Evolutionary conservation across 1,140 invertebrate genomes (phyloP).

Genomic region (Bombus difficillimus): DNA sequence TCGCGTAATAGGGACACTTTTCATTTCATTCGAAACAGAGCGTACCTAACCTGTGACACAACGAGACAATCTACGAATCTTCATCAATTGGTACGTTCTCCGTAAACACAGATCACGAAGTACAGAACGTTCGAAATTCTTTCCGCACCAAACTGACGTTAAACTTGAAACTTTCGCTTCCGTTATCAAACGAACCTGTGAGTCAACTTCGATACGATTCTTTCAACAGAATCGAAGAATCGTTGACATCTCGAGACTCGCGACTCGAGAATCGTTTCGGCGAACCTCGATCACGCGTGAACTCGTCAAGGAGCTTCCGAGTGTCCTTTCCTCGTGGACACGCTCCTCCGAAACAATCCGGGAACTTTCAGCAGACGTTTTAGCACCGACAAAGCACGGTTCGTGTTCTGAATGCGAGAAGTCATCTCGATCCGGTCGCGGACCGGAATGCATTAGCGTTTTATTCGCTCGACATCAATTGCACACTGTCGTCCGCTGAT

Average conservation of each 20-base stretch:
- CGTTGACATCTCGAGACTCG: not conserved
- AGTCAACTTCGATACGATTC: not conserved
- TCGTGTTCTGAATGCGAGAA: conserved; percentile 29
- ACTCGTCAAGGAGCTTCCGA: not conserved
- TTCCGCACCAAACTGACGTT: not conserved
- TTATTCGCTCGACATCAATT: conserved; percentile 82
- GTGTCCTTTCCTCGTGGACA: not conserved
- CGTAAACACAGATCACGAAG: not conserved
- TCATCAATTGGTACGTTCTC: not conserved
- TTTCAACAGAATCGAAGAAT: not conserved
- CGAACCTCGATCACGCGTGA: conserved; percentile 5
- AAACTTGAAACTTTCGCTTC: not conserved
- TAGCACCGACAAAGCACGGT: conserved; percentile 10
- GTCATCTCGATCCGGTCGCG: conserved; percentile 23
- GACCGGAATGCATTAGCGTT: not conserved
- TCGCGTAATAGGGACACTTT: not conserved
- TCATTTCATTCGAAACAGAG: not conserved
- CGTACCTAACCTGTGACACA: no score
- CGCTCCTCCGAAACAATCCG: not conserved
- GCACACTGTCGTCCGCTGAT: conserved; percentile 82
- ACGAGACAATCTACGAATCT: not conserved
- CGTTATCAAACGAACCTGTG: not conserved
- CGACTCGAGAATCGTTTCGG: not conserved
- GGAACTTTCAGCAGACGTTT: conserved; percentile 1
- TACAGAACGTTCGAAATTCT: not conserved